phyloP scores from a whole-genome alignment of 2,113 vertebrate species.

The Eretmochelys imbricata region DNA sequence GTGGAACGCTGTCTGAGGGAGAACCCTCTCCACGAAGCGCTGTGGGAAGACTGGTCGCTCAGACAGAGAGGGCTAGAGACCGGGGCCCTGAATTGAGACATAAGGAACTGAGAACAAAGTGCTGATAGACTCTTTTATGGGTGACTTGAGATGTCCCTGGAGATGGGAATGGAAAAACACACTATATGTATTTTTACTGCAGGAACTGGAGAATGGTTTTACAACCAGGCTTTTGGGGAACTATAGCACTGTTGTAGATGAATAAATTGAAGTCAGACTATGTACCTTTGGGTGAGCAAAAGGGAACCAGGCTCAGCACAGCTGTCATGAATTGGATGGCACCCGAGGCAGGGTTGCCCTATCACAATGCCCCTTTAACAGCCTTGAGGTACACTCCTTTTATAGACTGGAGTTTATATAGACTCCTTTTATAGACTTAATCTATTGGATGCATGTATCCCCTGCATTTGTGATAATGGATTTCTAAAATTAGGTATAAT shows the following conservation, averaged over 20 bases:
- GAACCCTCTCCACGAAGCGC: background rate
- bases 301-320: background rate
- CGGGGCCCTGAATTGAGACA: background rate
- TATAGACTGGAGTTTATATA: background rate
- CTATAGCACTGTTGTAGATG: background rate
- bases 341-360: background rate
- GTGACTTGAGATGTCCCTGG: background rate
- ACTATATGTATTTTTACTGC: background rate
- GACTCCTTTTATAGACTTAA: background rate
- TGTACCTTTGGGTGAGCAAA: too few species aligned
- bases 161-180: background rate
- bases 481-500: constrained; percentile 29
- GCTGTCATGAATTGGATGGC: background rate
- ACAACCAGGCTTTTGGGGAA: background rate
- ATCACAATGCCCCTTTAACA: background rate
- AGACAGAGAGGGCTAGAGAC: too few species aligned
- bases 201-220: background rate
- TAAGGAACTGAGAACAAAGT: background rate
- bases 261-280: background rate
- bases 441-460: background rate
- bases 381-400: background rate
- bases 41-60: background rate
- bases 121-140: background rate
- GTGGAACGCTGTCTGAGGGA: background rate
- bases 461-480: background rate